Evolutionary conservation across 2,113 vertebrate genomes (phyloP).

Genomic region (Hystrix cristata): DNA sequence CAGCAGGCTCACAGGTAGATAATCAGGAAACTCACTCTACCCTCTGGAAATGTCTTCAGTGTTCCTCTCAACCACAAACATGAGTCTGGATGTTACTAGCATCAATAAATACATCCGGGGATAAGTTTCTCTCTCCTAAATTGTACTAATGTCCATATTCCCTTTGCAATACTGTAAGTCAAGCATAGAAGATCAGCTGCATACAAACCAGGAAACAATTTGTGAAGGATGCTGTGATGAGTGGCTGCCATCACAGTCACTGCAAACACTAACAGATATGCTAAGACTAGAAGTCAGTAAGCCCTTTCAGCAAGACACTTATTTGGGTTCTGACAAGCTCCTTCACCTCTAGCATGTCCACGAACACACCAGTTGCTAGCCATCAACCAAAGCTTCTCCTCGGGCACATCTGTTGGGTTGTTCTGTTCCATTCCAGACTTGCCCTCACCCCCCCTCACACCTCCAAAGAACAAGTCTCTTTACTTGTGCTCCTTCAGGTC

Average conservation of each 20-base stretch:
- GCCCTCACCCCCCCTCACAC: accelerated
- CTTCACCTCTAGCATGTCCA: not conserved
- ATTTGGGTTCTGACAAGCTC: not conserved
- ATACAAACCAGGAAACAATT: accelerated
- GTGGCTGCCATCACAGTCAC: not conserved
- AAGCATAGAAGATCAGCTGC: not conserved
- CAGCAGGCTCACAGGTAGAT: not conserved
- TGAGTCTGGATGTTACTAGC: not conserved
- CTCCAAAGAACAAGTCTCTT: accelerated
- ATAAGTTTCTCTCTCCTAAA: not conserved
- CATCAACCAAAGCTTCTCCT: not conserved
- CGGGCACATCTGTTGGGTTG: accelerated
- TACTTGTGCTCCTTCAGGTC: not conserved
- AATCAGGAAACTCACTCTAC: not conserved
- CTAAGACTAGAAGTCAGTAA: accelerated
- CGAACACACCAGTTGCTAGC: accelerated
- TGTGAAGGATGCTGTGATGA: accelerated
- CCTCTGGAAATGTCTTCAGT: not conserved
- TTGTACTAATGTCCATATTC: not conserved
- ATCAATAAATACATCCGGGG: not conserved
- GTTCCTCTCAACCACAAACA: not conserved
- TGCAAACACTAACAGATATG: accelerated
- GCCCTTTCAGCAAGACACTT: not conserved
- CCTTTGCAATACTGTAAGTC: not conserved
- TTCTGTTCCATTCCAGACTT: too few relatives aligned